Conservation (phyloP, 2,113 vertebrate genomes). For the Hylia prasina region DNA sequence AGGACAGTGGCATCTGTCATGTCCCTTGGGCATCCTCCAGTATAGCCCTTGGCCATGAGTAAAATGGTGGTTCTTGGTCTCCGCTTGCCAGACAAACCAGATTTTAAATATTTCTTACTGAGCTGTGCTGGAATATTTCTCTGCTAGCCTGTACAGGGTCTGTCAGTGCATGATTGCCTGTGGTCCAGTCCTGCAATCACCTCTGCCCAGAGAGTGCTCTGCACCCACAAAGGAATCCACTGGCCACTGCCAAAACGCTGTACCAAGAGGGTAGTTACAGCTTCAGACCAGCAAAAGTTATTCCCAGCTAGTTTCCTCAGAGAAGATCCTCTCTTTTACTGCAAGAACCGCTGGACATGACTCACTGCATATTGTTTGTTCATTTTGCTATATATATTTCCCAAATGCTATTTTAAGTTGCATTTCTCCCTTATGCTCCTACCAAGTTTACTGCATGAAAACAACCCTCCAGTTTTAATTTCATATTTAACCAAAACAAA, state of each 20-base stretch:
- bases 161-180: not conserved
- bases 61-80: not conserved
- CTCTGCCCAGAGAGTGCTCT: not conserved
- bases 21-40: not conserved
- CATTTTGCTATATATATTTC: conserved; percentile 53
- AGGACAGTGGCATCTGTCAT: not conserved
- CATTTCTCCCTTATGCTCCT: conserved; percentile 15
- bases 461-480: conserved; percentile 31
- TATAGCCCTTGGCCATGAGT: not conserved
- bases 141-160: not conserved
- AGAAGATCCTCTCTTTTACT: not conserved
- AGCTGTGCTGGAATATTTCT: not conserved
- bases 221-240: not conserved
- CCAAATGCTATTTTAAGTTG: conserved; percentile 50
- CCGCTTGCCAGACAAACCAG: not conserved
- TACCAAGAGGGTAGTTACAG: not conserved
- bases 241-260: not conserved
- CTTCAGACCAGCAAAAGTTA: not conserved
- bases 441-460: conserved; percentile 17
- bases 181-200: not conserved
- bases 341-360: conserved; percentile 34
- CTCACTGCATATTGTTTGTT: conserved; percentile 54
- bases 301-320: not conserved
- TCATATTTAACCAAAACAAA: conserved; percentile 53
- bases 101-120: not conserved